Evolutionary conservation across 2,797 vertebrate species (phyloP).

Genomic region (Carcharodon carcharias): DNA sequence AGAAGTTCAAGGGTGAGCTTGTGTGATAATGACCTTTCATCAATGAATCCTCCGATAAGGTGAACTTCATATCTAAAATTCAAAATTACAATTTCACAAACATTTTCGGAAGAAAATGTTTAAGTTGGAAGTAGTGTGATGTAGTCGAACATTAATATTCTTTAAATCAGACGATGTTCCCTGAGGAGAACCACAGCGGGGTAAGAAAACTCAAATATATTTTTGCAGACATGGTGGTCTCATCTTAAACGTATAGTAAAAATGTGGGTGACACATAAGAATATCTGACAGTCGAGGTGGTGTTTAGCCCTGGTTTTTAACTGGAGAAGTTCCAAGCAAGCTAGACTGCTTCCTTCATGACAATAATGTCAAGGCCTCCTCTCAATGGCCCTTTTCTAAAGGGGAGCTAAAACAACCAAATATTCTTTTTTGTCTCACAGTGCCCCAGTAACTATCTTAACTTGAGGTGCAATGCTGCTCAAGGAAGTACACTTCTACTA

Average conservation of each 20-base stretch:
- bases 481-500: background rate
- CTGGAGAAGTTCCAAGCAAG: background rate
- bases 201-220: background rate
- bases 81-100: background rate
- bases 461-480: background rate
- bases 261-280: background rate
- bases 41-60: constrained; percentile 87
- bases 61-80: constrained; percentile 81
- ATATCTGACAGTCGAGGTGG: background rate
- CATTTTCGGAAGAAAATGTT: background rate
- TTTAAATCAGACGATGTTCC: background rate
- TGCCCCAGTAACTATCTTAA: background rate
- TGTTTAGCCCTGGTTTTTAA: background rate
- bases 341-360: background rate
- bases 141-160: background rate
- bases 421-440: background rate
- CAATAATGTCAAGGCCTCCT: background rate
- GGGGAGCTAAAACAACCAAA: too few species aligned
- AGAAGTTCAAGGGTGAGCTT: constrained; percentile 81
- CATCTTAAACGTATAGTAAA: background rate
- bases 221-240: background rate
- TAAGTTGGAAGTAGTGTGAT: too few species aligned
- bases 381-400: background rate
- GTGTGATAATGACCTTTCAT: constrained; percentile 79
- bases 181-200: background rate